phyloP scores from a whole-genome alignment of 1,140 invertebrate genomes.

The Drosophila insularis region DNA sequence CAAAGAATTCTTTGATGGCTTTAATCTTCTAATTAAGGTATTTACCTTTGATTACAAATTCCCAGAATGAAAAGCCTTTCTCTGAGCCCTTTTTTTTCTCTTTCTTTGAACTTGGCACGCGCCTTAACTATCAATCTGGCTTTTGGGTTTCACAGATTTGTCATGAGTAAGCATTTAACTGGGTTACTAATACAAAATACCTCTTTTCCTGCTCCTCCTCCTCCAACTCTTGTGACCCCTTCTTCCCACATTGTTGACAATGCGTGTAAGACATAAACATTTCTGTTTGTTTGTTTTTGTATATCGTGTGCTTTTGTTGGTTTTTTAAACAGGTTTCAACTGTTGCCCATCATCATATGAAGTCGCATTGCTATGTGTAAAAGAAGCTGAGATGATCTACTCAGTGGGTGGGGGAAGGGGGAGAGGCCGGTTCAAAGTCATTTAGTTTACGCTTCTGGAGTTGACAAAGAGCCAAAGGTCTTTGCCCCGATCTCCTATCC shows the following conservation, averaged over 20 bases:
- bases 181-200: conserved; percentile 2
- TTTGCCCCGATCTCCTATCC: conserved; percentile 1
- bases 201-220: background rate
- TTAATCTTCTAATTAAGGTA: too few relatives aligned
- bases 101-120: background rate
- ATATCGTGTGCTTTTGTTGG: background rate
- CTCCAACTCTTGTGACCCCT: background rate
- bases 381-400: background rate
- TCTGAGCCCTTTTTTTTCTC: background rate
- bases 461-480: conserved; percentile 1
- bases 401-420: background rate
- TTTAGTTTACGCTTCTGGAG: conserved; percentile 6
- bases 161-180: conserved; percentile 4
- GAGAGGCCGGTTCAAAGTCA: background rate
- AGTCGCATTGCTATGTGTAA: background rate
- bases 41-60: too few relatives aligned
- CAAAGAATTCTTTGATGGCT: too few relatives aligned
- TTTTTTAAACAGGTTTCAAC: conserved; percentile 1
- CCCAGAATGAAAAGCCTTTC: background rate
- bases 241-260: background rate
- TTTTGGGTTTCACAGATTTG: background rate
- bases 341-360: background rate
- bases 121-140: background rate
- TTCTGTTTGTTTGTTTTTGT: background rate
- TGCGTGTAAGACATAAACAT: conserved; percentile 8